phyloP scores from a whole-genome alignment of 2,797 vertebrate species.

The Ctenosaura bakeri region DNA sequence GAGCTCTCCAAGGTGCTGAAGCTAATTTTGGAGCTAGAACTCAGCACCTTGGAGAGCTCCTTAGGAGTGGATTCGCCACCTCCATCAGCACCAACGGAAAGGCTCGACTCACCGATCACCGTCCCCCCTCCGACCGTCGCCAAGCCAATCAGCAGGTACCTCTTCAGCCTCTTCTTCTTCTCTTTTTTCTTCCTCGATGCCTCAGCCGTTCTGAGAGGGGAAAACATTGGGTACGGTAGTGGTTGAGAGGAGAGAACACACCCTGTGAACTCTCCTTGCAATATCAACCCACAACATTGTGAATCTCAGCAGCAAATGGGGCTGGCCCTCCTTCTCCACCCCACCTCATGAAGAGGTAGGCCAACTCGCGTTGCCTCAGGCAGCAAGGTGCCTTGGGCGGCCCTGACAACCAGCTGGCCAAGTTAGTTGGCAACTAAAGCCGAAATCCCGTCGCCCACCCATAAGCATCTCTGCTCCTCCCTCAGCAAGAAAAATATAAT shows the following conservation, averaged over 20 bases:
- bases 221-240: background rate
- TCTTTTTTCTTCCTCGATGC: conserved; percentile 87
- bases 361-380: too few relatives aligned
- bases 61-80: too few relatives aligned
- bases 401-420: background rate
- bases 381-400: background rate
- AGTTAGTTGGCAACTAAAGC: background rate
- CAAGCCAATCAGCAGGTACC: conserved; percentile 94
- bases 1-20: too few relatives aligned
- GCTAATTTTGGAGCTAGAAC: too few relatives aligned
- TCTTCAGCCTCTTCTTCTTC: conserved; percentile 86
- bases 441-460: background rate
- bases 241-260: too few relatives aligned
- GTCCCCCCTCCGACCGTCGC: conserved; percentile 94
- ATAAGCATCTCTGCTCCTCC: background rate
- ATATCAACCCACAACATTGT: background rate
- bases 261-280: background rate
- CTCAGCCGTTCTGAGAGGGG: conserved; percentile 84
- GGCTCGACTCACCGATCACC: conserved; percentile 87
- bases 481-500: background rate
- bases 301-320: background rate
- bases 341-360: background rate
- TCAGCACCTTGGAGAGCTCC: too few relatives aligned
- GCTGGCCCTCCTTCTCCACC: too few relatives aligned
- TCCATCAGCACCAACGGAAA: background rate